A percentile compares a stretch with the other conserved stretches of the same genome.
These are phyloP conservation scores for Artibeus lituratus DNA, from an alignment of 2,797 vertebrate genomes.

Conservation along the genomic window DNA sequence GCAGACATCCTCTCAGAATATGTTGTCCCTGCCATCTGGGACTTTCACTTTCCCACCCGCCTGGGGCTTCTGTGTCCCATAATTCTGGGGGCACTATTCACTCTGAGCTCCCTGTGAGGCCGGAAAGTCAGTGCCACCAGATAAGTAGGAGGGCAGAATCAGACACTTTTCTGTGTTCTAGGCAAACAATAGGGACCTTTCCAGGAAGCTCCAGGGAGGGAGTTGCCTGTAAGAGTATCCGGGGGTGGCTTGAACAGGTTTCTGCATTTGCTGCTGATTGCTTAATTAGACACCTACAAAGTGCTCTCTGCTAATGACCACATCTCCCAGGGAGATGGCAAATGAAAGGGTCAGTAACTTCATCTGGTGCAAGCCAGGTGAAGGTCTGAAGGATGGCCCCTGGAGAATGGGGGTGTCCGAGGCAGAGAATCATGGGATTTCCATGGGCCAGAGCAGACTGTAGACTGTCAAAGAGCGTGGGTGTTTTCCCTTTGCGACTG, in stretches of 20 bases:
- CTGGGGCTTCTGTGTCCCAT: neutral
- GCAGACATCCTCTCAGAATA: neutral
- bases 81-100: neutral
- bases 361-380: neutral
- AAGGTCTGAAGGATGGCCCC: neutral
- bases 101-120: neutral
- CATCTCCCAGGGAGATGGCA: slow-evolving; percentile 3
- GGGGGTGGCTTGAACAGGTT: neutral
- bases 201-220: slow-evolving; percentile 60
- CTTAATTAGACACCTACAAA: slow-evolving; percentile 67
- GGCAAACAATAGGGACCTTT: slow-evolving; percentile 66
- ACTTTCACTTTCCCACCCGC: neutral
- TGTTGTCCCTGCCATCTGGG: neutral
- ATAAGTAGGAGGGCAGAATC: slow-evolving; percentile 3
- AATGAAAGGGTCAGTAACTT: slow-evolving; percentile 11
- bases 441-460: neutral
- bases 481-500: neutral
- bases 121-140: neutral
- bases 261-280: slow-evolving; percentile 34
- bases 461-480: neutral
- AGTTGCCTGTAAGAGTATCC: slow-evolving; percentile 63
- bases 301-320: slow-evolving; percentile 60
- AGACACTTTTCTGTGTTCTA: slow-evolving; percentile 21
- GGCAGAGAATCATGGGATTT: neutral
- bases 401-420: neutral